These are phyloP conservation scores for Siniperca undulata DNA, from an alignment of 2,797 vertebrate species.

Conservation along the genomic window DNA sequence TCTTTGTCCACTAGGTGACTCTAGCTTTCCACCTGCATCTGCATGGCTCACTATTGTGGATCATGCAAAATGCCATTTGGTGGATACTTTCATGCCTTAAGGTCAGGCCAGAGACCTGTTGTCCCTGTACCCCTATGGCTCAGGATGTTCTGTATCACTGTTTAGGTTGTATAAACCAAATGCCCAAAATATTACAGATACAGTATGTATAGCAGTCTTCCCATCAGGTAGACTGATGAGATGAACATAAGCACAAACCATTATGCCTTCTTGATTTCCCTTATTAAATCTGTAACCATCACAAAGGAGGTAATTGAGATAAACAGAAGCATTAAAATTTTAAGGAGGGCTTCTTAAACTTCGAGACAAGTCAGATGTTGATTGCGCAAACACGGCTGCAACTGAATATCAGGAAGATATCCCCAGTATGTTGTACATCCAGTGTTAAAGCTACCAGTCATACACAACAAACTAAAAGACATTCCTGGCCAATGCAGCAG, in stretches of 20 bases:
- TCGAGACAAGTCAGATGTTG: not conserved
- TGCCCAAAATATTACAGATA: not conserved
- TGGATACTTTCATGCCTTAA: not conserved
- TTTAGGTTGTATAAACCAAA: not conserved
- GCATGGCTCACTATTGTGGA: not conserved
- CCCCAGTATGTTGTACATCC: not conserved
- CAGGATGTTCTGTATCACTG: not conserved
- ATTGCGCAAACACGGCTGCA: not conserved
- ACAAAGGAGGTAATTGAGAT: not conserved
- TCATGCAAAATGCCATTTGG: slow-evolving; percentile 2
- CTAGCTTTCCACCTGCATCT: slow-evolving; percentile 35
- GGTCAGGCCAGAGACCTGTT: slow-evolving; percentile 15
- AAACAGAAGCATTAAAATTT: not conserved
- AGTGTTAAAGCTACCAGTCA: not conserved
- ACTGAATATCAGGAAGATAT: not conserved
- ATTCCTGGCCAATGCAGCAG: not conserved
- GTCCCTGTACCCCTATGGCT: not conserved
- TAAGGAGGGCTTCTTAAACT: not conserved
- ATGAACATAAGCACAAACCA: not conserved
- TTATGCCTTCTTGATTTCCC: not conserved
- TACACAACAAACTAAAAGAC: not conserved
- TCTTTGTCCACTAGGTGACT: slow-evolving; percentile 79
- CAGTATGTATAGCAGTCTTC: not conserved
- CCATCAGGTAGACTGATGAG: not conserved
- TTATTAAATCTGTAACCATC: not conserved